Base-by-base conservation (phyloP, 2,797 vertebrate genomes). In the Darevskia mixta region DNA sequence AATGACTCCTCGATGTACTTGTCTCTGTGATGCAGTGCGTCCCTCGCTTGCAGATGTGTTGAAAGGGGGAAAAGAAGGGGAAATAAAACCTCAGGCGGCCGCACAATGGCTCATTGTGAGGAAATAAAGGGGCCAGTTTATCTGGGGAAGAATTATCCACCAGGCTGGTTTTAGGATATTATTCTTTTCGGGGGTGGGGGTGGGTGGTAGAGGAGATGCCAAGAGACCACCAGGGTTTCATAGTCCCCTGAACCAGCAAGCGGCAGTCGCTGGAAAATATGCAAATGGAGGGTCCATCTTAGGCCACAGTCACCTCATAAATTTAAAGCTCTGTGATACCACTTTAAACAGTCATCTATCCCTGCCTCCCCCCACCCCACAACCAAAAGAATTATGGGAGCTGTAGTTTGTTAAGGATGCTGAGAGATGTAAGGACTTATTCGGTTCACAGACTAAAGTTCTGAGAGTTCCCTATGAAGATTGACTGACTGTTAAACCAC, bases 41-140 rank as follows among this genome's bases (percentile, higher is more conserved):
- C 89, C 90, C 94, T 92, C 84, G n/a, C 83, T 91, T 92, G 87
- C 3, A 82, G 35, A 58, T 86, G 41, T 32, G 76, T 67, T 83
- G 43, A 86, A 69, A 86, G 23, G 25, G 35, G 45, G 3, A 78
- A 61, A 73, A 83, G 43, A 86, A 69, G 78, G 23, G 25, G 35
- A 9, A 4, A 92, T 88, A 90, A 90, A 86, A 11, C 89, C 64
- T 82, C 15, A 85, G 17, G 55, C 8, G 35, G 20, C 58, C 18
- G 76, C 89, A 90, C 87, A 75, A 89, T 82, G 93, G 85, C 79
- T 93, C 88, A 5, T 64, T 32, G 27, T 75, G 79, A 49, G 43
- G 6, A 96, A 95, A 94, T 80, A 80, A 88, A 90, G 89, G 93
- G 85, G 90, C 88, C 15, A 41, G 76, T 92, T 92, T 93, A 81